Conservation (phyloP, 2,113 vertebrate species). For the Okapia johnstoni region DNA sequence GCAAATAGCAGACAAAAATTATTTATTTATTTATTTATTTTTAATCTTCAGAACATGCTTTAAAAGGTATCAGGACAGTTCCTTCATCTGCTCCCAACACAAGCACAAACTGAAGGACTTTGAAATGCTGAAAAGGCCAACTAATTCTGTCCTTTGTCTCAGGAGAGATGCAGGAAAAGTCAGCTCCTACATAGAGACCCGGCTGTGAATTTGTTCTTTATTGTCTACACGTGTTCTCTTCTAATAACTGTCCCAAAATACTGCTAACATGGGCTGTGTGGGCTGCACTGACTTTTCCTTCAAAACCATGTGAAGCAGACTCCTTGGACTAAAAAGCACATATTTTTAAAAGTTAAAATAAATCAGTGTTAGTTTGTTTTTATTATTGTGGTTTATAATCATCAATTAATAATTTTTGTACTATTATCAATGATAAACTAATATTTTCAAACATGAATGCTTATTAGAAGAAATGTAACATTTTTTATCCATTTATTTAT, state of each 20-base stretch:
- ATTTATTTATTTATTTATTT: not conserved
- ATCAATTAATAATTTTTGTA: not conserved
- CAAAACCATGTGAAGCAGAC: not conserved
- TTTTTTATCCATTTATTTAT: not conserved
- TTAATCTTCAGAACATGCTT: not conserved
- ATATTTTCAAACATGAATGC: not conserved
- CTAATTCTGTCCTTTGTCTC: not conserved
- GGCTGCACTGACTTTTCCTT: not conserved
- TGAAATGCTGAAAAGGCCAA: not conserved
- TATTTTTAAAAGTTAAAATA: not conserved
- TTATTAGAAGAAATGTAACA: not conserved
- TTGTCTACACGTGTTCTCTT: not conserved
- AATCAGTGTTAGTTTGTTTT: not conserved
- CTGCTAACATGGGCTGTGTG: not conserved
- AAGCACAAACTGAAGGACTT: not conserved
- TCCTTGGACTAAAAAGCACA: not conserved
- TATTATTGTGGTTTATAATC: not conserved
- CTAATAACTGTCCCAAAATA: not conserved
- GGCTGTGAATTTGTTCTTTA: not conserved
- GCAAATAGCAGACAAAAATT: not conserved
- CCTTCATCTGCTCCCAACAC: not conserved
- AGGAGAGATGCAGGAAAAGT: not conserved
- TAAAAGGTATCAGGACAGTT: not conserved
- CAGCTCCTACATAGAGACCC: not conserved
- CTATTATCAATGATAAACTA: not conserved